phyloP scores from a whole-genome alignment of 1,140 invertebrate species.

The Macrostomum lignano region DNA sequence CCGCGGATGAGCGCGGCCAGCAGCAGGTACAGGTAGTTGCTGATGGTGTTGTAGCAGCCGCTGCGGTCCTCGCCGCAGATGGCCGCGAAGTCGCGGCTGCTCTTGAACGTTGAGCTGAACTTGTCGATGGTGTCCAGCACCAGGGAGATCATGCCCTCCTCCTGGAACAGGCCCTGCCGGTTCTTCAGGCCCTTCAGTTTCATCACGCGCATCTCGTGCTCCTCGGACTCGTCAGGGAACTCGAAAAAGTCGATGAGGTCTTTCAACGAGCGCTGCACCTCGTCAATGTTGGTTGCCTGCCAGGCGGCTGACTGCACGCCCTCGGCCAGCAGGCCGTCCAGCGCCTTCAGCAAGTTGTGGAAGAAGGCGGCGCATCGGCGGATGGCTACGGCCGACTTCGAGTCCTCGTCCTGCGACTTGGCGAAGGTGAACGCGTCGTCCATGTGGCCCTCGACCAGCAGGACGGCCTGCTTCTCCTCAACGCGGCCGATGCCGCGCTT shows the following conservation, averaged over 20 bases:
- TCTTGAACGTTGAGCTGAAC: slow-evolving; percentile 41
- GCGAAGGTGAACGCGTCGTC: slow-evolving; percentile 94
- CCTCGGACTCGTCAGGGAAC: slow-evolving; percentile 90
- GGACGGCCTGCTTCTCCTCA: slow-evolving; percentile 38
- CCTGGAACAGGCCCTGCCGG: slow-evolving; percentile 73
- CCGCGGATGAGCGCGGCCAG: slow-evolving; percentile 95
- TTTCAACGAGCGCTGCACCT: slow-evolving; percentile 89
- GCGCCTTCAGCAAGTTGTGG: slow-evolving; percentile 47
- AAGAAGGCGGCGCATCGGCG: slow-evolving; percentile 85
- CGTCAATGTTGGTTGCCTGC: slow-evolving; percentile 55
- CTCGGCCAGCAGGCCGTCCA: slow-evolving; percentile 55
- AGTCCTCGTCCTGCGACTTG: slow-evolving; percentile 90
- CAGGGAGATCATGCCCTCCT: slow-evolving; percentile 64
- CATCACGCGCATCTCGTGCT: slow-evolving; percentile 94
- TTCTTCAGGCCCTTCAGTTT: slow-evolving; percentile 72
- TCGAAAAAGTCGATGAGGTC: slow-evolving; percentile 96
- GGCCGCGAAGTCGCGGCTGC: slow-evolving; percentile 22
- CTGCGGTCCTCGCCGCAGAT: slow-evolving; percentile 25
- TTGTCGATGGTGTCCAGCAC: slow-evolving; percentile 96
- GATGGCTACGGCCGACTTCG: slow-evolving; percentile 82
- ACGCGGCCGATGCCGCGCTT: slow-evolving; percentile 53
- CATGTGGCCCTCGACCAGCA: slow-evolving; percentile 98
- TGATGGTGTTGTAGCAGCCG: slow-evolving; percentile 69
- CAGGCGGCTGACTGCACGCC: slow-evolving; percentile 35
- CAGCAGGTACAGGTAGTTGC: slow-evolving; percentile 74